These are phyloP conservation scores for Neodon shergylaensis DNA, from an alignment of 2,113 vertebrate genomes.

Conservation along the genomic window DNA sequence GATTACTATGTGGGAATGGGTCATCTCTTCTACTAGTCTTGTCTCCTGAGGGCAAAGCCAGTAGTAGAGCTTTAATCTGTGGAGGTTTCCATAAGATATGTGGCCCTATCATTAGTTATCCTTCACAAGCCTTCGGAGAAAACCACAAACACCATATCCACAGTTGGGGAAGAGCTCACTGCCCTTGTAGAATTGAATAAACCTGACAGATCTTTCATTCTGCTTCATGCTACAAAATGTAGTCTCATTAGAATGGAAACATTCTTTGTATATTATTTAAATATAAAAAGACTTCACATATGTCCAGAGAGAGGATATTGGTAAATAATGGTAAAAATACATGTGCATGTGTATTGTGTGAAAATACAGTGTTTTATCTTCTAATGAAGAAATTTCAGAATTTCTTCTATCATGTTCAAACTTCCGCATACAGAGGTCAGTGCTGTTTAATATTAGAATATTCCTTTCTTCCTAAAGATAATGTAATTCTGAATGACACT, in stretches of 20 bases:
- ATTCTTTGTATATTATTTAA: neutral
- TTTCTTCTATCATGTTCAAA: constrained; percentile 53
- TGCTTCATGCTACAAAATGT: neutral
- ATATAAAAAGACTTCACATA: neutral
- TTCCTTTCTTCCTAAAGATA: constrained; percentile 67
- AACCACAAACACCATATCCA: neutral
- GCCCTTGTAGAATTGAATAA: neutral
- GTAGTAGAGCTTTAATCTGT: neutral
- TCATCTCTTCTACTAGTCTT: neutral
- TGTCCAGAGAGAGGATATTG: neutral
- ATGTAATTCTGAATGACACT: constrained; percentile 69
- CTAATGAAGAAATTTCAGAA: constrained; percentile 25
- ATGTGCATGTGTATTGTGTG: neutral
- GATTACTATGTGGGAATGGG: neutral
- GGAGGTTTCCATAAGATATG: neutral
- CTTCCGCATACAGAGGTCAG: constrained; percentile 13
- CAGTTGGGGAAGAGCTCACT: neutral
- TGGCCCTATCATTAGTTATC: neutral
- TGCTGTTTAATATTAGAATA: constrained; percentile 8
- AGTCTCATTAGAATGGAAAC: neutral
- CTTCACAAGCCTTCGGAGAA: neutral
- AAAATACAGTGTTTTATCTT: neutral
- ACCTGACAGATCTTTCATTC: constrained; percentile 6
- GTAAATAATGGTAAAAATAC: neutral
- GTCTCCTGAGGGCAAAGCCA: neutral